Evolutionary conservation across 37 sponge, comb jelly and placozoan species (phyloP), one percentile per base, ranked within the genome.

Genomic region (Haliclona indistincta): DNA sequence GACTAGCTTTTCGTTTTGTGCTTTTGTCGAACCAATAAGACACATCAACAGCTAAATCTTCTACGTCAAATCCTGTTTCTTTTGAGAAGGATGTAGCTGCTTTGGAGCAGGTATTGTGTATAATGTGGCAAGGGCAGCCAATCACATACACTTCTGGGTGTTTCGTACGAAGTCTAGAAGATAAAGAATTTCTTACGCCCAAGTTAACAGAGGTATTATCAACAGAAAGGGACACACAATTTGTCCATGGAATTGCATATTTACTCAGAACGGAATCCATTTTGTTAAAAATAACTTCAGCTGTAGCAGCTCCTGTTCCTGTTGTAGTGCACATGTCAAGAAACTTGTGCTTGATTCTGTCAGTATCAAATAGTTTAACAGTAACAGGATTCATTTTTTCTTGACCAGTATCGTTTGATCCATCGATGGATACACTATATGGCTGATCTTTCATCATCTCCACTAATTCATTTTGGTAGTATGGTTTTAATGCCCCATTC

Each of bases 121-220:
- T 37, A 15, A 78, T 84, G 45, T 77, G 85, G 56, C 85, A 84
- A 53, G 78, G 84, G 53, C 84, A 75, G 4, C 84, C 84, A 70
- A 70, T 84, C 36, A 76, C 68, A 62, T 76, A 84, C 30, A 58
- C 49, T 23, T 61, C 39, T 40, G 70, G 54, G 47, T 75, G 68
- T 64, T 77, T 32, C 41, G 76, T 63, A n/a, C 60, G 54, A 44
- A 76, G 77, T 51, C 72, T 29, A 26, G 84, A 45, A 35, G 26
- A 58, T 13, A 83, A 67, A 38, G 80, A 83, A 36, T 89, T 73
- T 30, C 70, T 54, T 34, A 40, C 64, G 22, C 82, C 91, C 22
- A 85, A 26, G 41, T 89, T 83, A 5, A 89, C 89, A 37, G 77
- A 79, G 33, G 84, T 79, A 71, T 89, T 89, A 30, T 89, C 90